phyloP scores from a whole-genome alignment of 2,888 invertebrate genomes.

The Nymphalis polychloros region DNA sequence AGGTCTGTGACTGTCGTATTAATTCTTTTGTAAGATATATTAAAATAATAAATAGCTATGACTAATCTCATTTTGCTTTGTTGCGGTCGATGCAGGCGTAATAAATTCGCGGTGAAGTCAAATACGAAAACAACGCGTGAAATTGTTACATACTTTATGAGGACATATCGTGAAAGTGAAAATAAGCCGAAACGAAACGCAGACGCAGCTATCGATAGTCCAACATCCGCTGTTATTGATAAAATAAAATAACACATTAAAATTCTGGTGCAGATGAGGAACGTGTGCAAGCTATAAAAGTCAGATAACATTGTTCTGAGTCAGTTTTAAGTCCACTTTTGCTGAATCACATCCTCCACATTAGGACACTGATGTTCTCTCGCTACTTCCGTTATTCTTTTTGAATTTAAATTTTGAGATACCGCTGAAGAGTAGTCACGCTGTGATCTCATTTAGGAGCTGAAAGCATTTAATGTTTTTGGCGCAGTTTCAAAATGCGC shows the following conservation, averaged over 20 bases:
- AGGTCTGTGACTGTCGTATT: conserved; percentile 9
- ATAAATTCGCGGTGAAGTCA: conserved; percentile 50
- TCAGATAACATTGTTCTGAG: conserved; percentile 66
- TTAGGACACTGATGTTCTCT: conserved; percentile 53
- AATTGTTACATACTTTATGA: conserved; percentile 39
- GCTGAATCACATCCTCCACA: conserved; percentile 68
- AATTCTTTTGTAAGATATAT: conserved; percentile 36
- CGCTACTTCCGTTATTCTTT: conserved; percentile 63
- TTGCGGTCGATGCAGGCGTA: conserved; percentile 48
- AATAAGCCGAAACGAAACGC: conserved; percentile 41
- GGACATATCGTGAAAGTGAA: conserved; percentile 36
- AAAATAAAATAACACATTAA: conserved; percentile 57
- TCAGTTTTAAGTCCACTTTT: conserved; percentile 57
- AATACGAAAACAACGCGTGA: conserved; percentile 41
- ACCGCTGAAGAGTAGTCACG: conserved; percentile 56
- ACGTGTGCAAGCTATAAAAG: conserved; percentile 58
- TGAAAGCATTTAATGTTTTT: conserved; percentile 66
- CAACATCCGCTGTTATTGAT: conserved; percentile 65
- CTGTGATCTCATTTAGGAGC: conserved; percentile 59
- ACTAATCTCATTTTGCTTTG: conserved; percentile 47
- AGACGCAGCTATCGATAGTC: conserved; percentile 55
- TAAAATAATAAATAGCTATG: conserved; percentile 50
- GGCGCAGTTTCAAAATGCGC: conserved; percentile 64
- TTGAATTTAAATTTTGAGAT: conserved; percentile 63
- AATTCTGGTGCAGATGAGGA: conserved; percentile 48